A percentile compares a stretch with the other conserved stretches of the same genome.
Evolutionary conservation across 1,140 invertebrate genomes (phyloP).

Genomic region (Sinonovacula constricta): DNA sequence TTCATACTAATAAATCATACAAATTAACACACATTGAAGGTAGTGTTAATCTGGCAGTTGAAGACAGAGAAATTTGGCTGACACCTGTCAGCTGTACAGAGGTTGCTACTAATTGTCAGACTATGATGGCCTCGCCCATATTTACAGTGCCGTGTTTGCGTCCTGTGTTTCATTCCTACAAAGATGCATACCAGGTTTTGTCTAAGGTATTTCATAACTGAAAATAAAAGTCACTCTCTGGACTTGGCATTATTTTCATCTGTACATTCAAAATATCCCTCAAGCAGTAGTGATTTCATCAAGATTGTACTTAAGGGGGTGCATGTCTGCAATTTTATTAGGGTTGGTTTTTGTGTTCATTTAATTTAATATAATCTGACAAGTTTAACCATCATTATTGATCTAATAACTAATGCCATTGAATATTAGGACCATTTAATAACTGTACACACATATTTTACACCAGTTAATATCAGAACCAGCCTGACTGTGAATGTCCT

Average conservation of each 20-base stretch:
- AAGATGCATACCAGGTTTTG: neutral
- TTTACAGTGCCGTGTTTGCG: conserved; percentile 12
- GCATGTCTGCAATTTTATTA: neutral
- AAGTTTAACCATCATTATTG: no score
- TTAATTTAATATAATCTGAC: no score
- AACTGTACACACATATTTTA: no score
- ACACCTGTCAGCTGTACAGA: neutral
- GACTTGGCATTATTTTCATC: neutral
- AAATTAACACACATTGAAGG: neutral
- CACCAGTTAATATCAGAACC: no score
- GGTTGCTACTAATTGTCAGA: neutral
- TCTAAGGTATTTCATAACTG: conserved; percentile 5
- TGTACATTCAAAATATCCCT: neutral
- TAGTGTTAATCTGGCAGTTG: neutral
- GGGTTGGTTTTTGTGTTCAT: neutral
- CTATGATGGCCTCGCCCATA: conserved; percentile 14
- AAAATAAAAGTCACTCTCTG: neutral
- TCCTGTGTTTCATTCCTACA: conserved; percentile 38
- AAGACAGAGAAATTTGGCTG: conserved; percentile 2
- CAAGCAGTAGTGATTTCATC: neutral
- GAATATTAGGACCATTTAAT: no score
- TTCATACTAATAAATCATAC: neutral
- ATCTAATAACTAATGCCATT: no score
- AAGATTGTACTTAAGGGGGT: neutral
- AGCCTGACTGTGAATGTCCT: no score